phyloP scores from a whole-genome alignment of 2,888 invertebrate species.

The Erebia palarica region DNA sequence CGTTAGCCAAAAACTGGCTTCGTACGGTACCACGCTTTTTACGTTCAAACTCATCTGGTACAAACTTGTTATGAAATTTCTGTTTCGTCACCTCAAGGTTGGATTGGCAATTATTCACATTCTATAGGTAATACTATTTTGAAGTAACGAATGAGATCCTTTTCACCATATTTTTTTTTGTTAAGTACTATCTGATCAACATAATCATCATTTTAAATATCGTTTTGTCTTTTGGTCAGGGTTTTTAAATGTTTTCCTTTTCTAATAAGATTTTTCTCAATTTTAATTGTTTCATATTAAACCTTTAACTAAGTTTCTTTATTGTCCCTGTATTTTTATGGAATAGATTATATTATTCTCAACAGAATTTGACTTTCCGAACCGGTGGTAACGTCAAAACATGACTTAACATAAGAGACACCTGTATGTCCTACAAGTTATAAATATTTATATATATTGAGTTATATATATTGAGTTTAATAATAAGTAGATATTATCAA shows the following conservation, averaged over 20 bases:
- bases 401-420: too few species aligned
- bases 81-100: slow-evolving; percentile 70
- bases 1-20: slow-evolving; percentile 78
- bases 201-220: background rate
- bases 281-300: too few species aligned
- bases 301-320: too few species aligned
- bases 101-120: slow-evolving; percentile 50
- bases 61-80: slow-evolving; percentile 75
- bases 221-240: background rate
- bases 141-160: background rate
- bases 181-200: background rate
- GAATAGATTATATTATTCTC: too few species aligned
- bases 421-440: too few species aligned
- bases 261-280: background rate
- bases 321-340: too few species aligned
- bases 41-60: slow-evolving; percentile 59
- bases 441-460: too few species aligned
- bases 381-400: too few species aligned
- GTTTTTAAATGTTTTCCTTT: background rate
- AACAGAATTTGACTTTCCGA: too few species aligned
- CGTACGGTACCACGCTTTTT: slow-evolving; percentile 78
- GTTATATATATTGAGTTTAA: too few species aligned
- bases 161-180: background rate
- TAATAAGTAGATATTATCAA: too few species aligned
- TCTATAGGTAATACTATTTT: slow-evolving; percentile 19